These are phyloP conservation scores for Eospalax fontanierii DNA, from an alignment of 2,797 vertebrate genomes.

Conservation along the genomic window DNA sequence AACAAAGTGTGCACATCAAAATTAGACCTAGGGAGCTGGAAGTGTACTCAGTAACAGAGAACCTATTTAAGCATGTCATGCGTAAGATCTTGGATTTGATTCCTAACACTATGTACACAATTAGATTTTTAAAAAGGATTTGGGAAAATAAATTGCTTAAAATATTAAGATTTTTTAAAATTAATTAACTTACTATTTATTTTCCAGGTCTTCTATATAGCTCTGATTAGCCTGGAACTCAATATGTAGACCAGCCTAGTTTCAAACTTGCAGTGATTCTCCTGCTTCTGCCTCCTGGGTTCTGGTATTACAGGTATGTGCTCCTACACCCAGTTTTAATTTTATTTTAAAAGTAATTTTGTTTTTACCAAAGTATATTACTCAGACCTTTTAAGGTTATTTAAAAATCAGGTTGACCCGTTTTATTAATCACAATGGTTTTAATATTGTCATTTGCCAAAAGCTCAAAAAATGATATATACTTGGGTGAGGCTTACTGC, in stretches of 20 bases:
- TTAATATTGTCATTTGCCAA: neutral
- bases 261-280: neutral
- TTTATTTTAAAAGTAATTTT: conserved; percentile 50
- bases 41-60: neutral
- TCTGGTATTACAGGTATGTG: neutral
- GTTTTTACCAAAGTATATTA: conserved; percentile 37
- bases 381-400: conserved; percentile 17
- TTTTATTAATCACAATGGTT: neutral
- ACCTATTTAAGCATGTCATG: too few species aligned
- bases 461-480: neutral
- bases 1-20: neutral
- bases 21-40: conserved; percentile 35
- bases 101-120: neutral
- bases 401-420: neutral
- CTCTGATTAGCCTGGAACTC: neutral
- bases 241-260: neutral
- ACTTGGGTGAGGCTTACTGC: neutral
- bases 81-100: neutral
- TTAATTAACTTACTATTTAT: neutral
- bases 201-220: neutral
- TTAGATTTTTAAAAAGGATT: neutral
- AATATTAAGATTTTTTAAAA: conserved; percentile 7
- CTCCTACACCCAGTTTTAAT: neutral
- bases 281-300: neutral
- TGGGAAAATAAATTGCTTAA: conserved; percentile 2